phyloP scores from a whole-genome alignment of 2,113 vertebrate genomes.

The Vidua macroura region DNA sequence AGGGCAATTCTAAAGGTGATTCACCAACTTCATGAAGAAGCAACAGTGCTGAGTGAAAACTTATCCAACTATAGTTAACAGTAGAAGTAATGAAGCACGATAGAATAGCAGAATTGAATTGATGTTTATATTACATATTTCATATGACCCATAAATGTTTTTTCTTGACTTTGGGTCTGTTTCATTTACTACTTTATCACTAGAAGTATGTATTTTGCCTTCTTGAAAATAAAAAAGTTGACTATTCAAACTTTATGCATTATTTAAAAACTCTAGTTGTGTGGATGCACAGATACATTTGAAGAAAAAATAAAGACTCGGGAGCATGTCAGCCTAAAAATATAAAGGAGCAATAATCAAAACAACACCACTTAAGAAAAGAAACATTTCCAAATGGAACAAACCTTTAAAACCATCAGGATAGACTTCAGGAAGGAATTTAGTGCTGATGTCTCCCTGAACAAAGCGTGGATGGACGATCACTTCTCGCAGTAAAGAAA shows the following conservation, averaged over 20 bases:
- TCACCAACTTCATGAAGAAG: background rate
- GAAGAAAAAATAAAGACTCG: background rate
- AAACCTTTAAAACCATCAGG: constrained; percentile 94
- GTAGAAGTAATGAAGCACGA: background rate
- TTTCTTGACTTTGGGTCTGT: background rate
- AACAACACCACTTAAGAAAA: background rate
- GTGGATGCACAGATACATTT: background rate
- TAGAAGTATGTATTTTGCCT: background rate
- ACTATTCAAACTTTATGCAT: background rate
- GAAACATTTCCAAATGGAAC: constrained; percentile 37
- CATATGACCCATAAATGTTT: background rate
- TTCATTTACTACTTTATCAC: background rate
- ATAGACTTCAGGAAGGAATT: constrained; percentile 95
- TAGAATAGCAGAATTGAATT: background rate
- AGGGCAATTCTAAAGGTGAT: background rate
- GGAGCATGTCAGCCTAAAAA: background rate
- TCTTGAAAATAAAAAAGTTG: background rate
- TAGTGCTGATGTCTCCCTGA: constrained; percentile 92
- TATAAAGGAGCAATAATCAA: background rate
- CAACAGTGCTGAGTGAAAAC: background rate
- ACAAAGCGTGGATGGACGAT: constrained; percentile 90
- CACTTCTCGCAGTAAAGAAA: constrained; percentile 91
- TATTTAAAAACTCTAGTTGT: background rate
- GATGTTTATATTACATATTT: background rate
- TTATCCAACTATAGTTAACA: background rate